Evolutionary conservation across 2,888 invertebrate genomes (phyloP).

Genomic region (Agriopis aurantiaria): DNA sequence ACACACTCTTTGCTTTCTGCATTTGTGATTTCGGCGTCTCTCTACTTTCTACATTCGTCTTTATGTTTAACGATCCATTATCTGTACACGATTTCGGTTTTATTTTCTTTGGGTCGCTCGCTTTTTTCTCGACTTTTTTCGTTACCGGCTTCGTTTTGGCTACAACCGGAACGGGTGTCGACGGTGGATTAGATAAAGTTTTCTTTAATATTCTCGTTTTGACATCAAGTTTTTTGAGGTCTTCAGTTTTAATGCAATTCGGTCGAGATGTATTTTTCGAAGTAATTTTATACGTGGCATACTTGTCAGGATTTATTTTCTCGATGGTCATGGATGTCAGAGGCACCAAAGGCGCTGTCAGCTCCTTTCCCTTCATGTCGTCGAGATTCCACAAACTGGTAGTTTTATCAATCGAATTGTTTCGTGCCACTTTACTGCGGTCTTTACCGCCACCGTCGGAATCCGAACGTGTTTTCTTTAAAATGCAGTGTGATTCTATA

Average conservation of each 20-base stretch:
- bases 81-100: constrained; percentile 74
- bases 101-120: constrained; percentile 75
- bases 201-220: constrained; percentile 85
- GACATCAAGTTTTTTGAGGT: constrained; percentile 82
- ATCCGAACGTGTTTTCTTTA: constrained; percentile 86
- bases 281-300: constrained; percentile 83
- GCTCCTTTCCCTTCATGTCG: constrained; percentile 84
- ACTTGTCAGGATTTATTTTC: constrained; percentile 80
- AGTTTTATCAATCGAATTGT: constrained; percentile 84
- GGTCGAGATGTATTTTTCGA: constrained; percentile 73
- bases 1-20: constrained; percentile 84
- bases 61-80: constrained; percentile 76
- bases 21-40: constrained; percentile 75
- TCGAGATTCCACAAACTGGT: constrained; percentile 87
- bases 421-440: constrained; percentile 74
- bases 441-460: constrained; percentile 69
- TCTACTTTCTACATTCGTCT: constrained; percentile 68
- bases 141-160: constrained; percentile 75
- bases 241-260: constrained; percentile 77
- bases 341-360: constrained; percentile 76
- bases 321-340: constrained; percentile 67
- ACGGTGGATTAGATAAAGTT: constrained; percentile 84
- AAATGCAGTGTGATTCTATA: constrained; percentile 89
- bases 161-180: constrained; percentile 81
- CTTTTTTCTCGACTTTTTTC: constrained; percentile 78